Conservation (phyloP, 2,888 invertebrate species). For the Poecilus cupreus region DNA sequence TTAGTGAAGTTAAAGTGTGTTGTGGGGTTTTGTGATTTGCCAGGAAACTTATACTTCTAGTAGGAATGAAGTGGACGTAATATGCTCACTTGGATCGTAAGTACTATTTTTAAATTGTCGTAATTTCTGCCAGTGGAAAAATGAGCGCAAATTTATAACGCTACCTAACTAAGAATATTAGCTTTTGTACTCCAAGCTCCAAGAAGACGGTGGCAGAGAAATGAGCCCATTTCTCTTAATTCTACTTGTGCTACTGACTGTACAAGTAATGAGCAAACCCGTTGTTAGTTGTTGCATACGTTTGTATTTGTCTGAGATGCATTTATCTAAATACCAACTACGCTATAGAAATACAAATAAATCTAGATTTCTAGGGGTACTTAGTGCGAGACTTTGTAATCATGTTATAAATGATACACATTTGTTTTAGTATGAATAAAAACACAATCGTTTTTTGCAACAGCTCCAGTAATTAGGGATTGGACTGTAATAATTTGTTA, state of each 20-base stretch:
- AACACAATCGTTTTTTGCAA: background rate
- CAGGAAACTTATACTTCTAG: background rate
- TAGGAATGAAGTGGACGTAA: slow-evolving; percentile 44
- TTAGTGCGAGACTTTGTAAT: background rate
- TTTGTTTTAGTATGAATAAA: background rate
- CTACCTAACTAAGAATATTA: background rate
- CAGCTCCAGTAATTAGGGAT: background rate
- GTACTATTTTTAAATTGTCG: slow-evolving; percentile 16
- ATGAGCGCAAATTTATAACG: background rate
- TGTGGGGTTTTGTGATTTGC: slow-evolving; percentile 15
- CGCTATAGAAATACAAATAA: background rate
- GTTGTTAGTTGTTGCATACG: slow-evolving; percentile 1
- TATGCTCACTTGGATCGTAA: slow-evolving; percentile 59
- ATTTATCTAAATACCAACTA: slow-evolving; percentile 7
- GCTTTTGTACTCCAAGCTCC: background rate
- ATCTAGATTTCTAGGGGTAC: background rate
- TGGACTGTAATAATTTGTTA: too few species aligned
- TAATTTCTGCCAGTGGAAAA: background rate
- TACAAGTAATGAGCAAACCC: background rate
- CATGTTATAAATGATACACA: background rate
- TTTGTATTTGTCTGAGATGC: background rate
- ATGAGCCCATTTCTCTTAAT: background rate
- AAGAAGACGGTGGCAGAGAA: background rate
- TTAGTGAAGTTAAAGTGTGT: background rate
- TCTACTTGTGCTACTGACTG: background rate